Conservation (phyloP, 2,888 invertebrate species). For the Pomacea canaliculata region DNA sequence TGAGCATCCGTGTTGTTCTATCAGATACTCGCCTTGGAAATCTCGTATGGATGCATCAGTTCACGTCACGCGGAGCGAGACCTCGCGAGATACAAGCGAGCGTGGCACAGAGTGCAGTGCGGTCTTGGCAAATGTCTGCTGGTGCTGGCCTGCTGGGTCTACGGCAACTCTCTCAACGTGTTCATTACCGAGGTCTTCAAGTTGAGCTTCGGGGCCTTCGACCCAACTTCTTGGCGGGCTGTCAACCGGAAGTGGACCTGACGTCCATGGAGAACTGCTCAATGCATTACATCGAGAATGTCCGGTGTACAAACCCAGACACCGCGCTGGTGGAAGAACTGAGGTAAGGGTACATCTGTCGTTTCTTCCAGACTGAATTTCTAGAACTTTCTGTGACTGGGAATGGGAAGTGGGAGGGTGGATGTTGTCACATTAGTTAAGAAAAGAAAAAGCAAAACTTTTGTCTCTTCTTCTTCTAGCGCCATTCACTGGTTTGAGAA, state of each 20-base stretch:
- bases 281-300: not conserved
- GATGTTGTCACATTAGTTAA: too few species aligned
- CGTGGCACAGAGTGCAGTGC: not conserved
- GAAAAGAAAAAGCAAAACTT: too few species aligned
- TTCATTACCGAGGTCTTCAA: slow-evolving; percentile 15
- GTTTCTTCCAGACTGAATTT: not conserved
- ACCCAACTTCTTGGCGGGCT: slow-evolving; percentile 14
- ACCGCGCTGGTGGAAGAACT: slow-evolving; percentile 4
- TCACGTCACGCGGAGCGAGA: not conserved
- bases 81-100: not conserved
- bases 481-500: too few species aligned
- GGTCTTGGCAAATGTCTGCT: not conserved
- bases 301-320: slow-evolving; percentile 11
- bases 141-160: slow-evolving; percentile 2
- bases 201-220: slow-evolving; percentile 16
- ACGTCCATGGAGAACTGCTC: slow-evolving; percentile 14
- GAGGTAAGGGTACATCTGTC: slow-evolving; percentile 4
- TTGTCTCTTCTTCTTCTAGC: too few species aligned
- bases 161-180: slow-evolving; percentile 14
- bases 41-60: slow-evolving; percentile 3
- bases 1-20: not conserved
- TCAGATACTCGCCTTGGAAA: slow-evolving; percentile 14
- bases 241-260: slow-evolving; percentile 12
- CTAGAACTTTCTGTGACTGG: not conserved
- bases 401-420: too few species aligned